A percentile compares a stretch with the other conserved stretches of the same genome.
Conservation (phyloP, 92 coral and sea anemone species). For the Paramuricea clavata region DNA sequence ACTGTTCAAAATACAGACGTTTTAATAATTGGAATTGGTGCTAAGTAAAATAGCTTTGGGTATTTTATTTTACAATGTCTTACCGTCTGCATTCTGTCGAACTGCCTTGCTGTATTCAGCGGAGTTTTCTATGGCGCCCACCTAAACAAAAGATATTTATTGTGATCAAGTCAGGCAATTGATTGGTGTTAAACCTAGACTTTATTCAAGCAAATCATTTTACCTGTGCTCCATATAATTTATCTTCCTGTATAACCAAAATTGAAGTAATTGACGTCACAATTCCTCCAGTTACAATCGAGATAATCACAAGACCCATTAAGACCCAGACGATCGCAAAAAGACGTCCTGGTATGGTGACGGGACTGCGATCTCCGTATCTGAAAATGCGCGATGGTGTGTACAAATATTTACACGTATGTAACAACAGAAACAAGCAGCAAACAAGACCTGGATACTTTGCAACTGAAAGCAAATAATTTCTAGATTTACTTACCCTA, state of each 20-base stretch:
- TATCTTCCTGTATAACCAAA: slow-evolving; percentile 59
- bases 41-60: too few species aligned
- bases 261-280: slow-evolving; percentile 70
- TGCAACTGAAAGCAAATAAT: too few species aligned
- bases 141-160: slow-evolving; percentile 35
- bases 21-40: too few species aligned
- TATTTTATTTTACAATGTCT: too few species aligned
- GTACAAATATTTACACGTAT: too few species aligned
- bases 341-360: slow-evolving; percentile 64
- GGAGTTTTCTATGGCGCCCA: slow-evolving; percentile 7
- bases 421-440: too few species aligned
- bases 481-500: slow-evolving; percentile 36
- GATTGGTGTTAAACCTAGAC: too few species aligned
- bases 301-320: slow-evolving; percentile 71
- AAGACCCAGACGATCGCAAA: slow-evolving; percentile 74
- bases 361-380: slow-evolving; percentile 82
- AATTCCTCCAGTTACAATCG: slow-evolving; percentile 75
- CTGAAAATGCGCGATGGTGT: slow-evolving; percentile 40
- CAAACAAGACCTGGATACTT: too few species aligned
- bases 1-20: neutral
- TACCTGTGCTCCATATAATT: slow-evolving; percentile 79
- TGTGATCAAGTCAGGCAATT: too few species aligned
- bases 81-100: slow-evolving; percentile 43
- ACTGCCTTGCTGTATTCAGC: slow-evolving; percentile 27
- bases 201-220: too few species aligned